Base-by-base conservation (phyloP, 2,797 vertebrate species). In the Artibeus lituratus region DNA sequence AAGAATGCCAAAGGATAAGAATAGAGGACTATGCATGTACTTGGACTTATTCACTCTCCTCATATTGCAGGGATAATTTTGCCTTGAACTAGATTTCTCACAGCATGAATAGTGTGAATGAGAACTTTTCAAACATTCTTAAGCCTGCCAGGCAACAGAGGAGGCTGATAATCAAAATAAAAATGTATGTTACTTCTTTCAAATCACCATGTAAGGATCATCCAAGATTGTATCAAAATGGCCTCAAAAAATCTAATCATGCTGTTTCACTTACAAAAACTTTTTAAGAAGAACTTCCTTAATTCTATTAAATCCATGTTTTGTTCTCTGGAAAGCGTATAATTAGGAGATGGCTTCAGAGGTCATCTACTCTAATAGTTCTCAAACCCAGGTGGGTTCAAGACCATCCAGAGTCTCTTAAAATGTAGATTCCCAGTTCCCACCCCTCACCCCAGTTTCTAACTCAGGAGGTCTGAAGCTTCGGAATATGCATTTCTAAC, bases 71-170 rank as follows among this genome's bases (percentile, higher is more conserved):
- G 18, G 29, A 39, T 51, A 87, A 69, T 3, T 59, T 95, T 87
- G 59, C 29, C 49, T 95, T 88, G 49, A 96, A 76, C 69, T 73
- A 87, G 22, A 87, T 90, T 88, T 97, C 96, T 95, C 84, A 82
- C 39, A 96, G 77, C 76, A 77, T 59, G 55, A 53, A 47, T 37
- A 57, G 35, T 90, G 35, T 69, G 74, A 89, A 83, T 65, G 47
- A 62, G 62, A 95, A 91, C 53, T 91, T 86, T 74, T 81, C 85
- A 91, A 88, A 94, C 32, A 78, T 78, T 94, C 65, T 82, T 72
- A 89, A 82, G 74, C 78, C 67, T 87, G 47, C 44, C 49, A 65
- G 88, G 73, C 91, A 90, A 77, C 14, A 32, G 49, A 82, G 49
- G 26, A 95, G 18, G 35, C 18, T 91, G 72, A 91, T 87, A 84